These are phyloP conservation scores for Pandemis heparana DNA, from an alignment of 2,888 invertebrate species.

Conservation along the genomic window DNA sequence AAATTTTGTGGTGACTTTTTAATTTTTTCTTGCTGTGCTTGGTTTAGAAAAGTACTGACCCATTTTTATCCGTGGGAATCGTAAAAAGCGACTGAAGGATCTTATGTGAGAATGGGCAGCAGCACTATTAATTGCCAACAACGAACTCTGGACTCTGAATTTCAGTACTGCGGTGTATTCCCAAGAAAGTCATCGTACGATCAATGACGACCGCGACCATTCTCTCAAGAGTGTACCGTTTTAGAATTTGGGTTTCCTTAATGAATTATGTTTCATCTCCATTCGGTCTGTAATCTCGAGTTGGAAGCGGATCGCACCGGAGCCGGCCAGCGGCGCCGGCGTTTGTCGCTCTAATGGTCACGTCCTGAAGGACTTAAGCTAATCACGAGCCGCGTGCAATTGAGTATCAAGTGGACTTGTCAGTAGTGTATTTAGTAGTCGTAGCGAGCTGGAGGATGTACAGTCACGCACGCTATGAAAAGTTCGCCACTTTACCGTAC, in stretches of 20 bases:
- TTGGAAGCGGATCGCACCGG: conserved; percentile 23
- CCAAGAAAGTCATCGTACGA: too few relatives aligned
- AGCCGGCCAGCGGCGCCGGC: conserved; percentile 20
- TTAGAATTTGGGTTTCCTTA: background rate
- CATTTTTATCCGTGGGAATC: too few relatives aligned
- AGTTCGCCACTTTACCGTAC: background rate
- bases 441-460: background rate
- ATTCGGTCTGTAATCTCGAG: background rate
- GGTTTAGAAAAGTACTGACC: too few relatives aligned
- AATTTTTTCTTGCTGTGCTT: too few relatives aligned
- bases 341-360: conserved; percentile 28
- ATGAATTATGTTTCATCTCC: background rate
- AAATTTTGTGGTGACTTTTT: too few relatives aligned
- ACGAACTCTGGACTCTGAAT: too few relatives aligned
- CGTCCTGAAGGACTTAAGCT: conserved; percentile 36
- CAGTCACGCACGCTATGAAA: background rate
- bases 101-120: too few relatives aligned
- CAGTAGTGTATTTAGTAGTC: background rate
- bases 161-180: too few relatives aligned
- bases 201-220: too few relatives aligned
- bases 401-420: conserved; percentile 1
- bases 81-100: too few relatives aligned
- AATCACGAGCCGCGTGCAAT: conserved; percentile 27
- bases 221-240: too few relatives aligned
- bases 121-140: too few relatives aligned